Base-by-base conservation (phyloP, 1,140 invertebrate species). In the Pachyrhynchus sulphureomaculatus region DNA sequence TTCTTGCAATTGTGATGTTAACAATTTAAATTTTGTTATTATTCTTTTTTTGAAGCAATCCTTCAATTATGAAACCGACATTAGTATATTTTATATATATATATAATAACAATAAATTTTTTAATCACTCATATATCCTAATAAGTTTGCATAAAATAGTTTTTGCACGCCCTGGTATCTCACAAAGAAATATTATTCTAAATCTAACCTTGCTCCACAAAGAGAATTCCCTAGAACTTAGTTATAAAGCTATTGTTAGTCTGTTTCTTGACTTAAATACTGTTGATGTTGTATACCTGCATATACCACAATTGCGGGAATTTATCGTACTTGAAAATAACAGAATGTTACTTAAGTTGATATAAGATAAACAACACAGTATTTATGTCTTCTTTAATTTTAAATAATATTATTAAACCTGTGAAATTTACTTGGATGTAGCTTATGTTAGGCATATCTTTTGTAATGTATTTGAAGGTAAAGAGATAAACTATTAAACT, bases 201-300 rank as follows among this genome's bases (percentile, higher is more conserved):
- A 29, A 39, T 18, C 26, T 56, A 44, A 56, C 53, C 53, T 56
- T 56, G 53, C 53, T 56, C 53, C 53, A 56, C 53, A 56, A 45
- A 56, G 26, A 53, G 53, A 56, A 56, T 44, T 56, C 53, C 53
- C 53, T 45, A 56, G 39, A 56, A 45, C 23, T 24, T 42, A 41
- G 51, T 37, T 56, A 41, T 56, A 44, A 56, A 44, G 26, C 53
- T 34, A 56, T 56, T 56, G 53, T 56, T 56, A 33, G 53, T 24
- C 53, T 23, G 44, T 56, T 56, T 56, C 53, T 56, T 56, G 13
- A 29, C 53, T 56, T 56, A 54, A 54, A 54, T 29, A 41, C 51
- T 42, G 37, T 24, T 39, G 41, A 45, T 56, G 39, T 56, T 56
- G 53, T 41, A 56, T 33, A 33, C 23, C 29, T 41, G 15, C 36